These are phyloP conservation scores for Osmerus mordax DNA, from an alignment of 2,113 vertebrate species.

Conservation along the genomic window DNA sequence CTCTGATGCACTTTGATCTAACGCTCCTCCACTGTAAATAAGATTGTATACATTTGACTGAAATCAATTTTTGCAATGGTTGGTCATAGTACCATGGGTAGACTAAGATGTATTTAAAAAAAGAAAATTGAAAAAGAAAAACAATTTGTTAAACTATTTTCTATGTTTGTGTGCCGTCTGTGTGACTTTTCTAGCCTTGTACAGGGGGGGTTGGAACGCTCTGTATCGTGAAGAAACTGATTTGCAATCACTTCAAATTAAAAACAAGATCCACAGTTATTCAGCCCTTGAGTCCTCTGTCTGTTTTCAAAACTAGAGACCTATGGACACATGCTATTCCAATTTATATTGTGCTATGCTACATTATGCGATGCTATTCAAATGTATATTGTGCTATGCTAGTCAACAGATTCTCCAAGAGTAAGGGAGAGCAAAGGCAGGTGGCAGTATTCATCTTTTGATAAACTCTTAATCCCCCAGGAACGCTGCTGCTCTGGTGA, in stretches of 20 bases:
- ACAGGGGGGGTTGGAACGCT: slow-evolving; percentile 51
- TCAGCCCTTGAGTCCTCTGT: neutral
- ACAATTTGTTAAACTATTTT: slow-evolving; percentile 77
- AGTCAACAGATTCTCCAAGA: too few species aligned
- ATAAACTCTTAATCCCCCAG: slow-evolving; percentile 4
- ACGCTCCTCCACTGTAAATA: slow-evolving; percentile 89
- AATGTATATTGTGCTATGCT: neutral
- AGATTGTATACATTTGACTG: slow-evolving; percentile 79
- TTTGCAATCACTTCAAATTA: slow-evolving; percentile 66
- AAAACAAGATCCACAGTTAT: slow-evolving; percentile 50
- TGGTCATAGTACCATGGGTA: slow-evolving; percentile 80
- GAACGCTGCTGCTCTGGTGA: too few species aligned
- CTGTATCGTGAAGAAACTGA: slow-evolving; percentile 64
- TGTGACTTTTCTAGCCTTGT: slow-evolving; percentile 78
- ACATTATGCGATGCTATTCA: neutral
- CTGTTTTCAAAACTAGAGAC: neutral
- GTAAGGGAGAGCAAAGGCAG: neutral
- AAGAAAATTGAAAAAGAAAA: slow-evolving; percentile 28
- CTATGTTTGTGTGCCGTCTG: slow-evolving; percentile 78
- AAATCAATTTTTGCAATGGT: slow-evolving; percentile 84
- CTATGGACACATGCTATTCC: neutral
- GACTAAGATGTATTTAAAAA: slow-evolving; percentile 66
- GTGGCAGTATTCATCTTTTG: slow-evolving; percentile 12
- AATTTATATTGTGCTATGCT: neutral
- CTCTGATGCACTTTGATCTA: slow-evolving; percentile 92